A percentile compares a stretch with the other conserved stretches of the same genome.
Conservation (phyloP, 2,113 vertebrate species). For the Bubo bubo region DNA sequence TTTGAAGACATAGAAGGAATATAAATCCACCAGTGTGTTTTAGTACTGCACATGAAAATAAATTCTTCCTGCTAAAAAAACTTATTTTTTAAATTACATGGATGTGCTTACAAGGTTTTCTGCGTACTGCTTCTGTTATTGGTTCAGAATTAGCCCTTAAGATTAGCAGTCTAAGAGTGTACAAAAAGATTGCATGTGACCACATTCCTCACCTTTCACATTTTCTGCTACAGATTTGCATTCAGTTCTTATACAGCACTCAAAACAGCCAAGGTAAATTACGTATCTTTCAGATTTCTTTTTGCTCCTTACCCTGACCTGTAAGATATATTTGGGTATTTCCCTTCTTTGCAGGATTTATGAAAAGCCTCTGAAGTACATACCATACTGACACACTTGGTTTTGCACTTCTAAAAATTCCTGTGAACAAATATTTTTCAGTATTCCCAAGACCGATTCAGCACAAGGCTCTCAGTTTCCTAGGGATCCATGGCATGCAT, state of each 20-base stretch:
- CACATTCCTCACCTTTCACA: not conserved
- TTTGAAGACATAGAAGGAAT: not conserved
- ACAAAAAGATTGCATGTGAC: not conserved
- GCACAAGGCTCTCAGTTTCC: not conserved
- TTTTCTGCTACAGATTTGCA: not conserved
- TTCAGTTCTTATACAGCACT: not conserved
- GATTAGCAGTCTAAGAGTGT: not conserved
- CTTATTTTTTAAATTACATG: not conserved
- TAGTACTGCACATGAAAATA: not conserved
- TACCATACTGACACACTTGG: not conserved
- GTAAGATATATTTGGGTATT: not conserved
- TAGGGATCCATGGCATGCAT: not conserved
- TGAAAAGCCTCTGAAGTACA: not conserved
- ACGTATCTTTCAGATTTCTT: not conserved
- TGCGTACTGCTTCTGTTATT: not conserved
- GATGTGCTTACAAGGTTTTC: not conserved
- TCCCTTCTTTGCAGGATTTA: not conserved
- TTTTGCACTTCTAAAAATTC: not conserved
- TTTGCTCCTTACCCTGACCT: not conserved
- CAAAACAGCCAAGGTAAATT: not conserved
- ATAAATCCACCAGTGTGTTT: not conserved
- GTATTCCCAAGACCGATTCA: not conserved
- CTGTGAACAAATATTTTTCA: not conserved
- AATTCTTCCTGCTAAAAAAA: not conserved
- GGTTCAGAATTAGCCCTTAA: not conserved